These are phyloP conservation scores for Lepus oiostolus DNA, from an alignment of 2,797 vertebrate genomes.

Conservation along the genomic window DNA sequence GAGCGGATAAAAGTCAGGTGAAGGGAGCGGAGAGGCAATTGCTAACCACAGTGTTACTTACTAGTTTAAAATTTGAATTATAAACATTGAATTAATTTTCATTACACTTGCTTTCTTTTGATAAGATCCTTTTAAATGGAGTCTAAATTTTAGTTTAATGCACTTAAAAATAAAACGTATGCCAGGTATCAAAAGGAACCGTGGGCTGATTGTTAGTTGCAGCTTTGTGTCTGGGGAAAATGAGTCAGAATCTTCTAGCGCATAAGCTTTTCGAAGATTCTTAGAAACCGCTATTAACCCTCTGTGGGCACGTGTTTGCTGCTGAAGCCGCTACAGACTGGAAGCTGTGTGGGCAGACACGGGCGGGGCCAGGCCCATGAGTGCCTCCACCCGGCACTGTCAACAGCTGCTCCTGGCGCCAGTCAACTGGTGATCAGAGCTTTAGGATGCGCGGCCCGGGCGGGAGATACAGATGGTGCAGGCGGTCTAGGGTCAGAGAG, in stretches of 20 bases:
- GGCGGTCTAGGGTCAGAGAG: neutral
- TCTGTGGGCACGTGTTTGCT: neutral
- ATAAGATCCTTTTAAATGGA: conserved; percentile 70
- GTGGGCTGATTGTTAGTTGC: conserved; percentile 71
- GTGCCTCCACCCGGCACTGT: neutral
- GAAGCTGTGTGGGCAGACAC: neutral
- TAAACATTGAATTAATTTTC: conserved; percentile 70
- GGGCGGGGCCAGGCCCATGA: neutral
- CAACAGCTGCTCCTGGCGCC: neutral
- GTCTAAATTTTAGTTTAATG: conserved; percentile 78
- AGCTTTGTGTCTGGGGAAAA: conserved; percentile 68
- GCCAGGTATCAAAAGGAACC: conserved; percentile 68
- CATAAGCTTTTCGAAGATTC: conserved; percentile 61
- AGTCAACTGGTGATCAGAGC: neutral
- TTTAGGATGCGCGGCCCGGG: neutral
- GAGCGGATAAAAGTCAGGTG: neutral
- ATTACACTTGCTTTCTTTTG: conserved; percentile 71
- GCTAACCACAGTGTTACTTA: conserved; percentile 51
- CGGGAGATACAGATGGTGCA: neutral
- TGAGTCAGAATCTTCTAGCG: conserved; percentile 63
- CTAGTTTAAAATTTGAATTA: conserved; percentile 71
- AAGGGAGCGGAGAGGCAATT: conserved; percentile 31
- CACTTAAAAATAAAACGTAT: conserved; percentile 79
- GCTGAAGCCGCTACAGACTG: neutral
- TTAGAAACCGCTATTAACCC: conserved; percentile 67